Percentiles rank a stretch among this genome's conserved stretches.
Conservation (phyloP, 2,797 vertebrate species). For the Coendou prehensilis region DNA sequence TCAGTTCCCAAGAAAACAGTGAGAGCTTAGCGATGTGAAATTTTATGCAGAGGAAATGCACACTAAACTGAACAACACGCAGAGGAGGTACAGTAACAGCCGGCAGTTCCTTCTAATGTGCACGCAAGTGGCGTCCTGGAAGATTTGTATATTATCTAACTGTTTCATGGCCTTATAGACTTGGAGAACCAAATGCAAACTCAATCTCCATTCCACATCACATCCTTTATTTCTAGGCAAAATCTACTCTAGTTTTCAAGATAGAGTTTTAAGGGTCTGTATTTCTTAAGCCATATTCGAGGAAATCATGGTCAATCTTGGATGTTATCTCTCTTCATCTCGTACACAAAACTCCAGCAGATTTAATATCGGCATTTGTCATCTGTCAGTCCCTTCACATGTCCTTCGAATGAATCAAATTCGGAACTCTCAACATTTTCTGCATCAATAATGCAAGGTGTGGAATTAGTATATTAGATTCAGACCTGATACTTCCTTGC, state of each 20-base stretch:
- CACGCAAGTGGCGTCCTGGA: conserved; percentile 73
- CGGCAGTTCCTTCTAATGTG: conserved; percentile 73
- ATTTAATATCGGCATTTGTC: conserved; percentile 70
- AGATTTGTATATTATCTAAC: conserved; percentile 78
- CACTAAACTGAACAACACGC: conserved; percentile 71
- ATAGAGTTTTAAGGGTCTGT: conserved; percentile 73
- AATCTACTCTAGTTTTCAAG: conserved; percentile 74
- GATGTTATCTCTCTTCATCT: conserved; percentile 81
- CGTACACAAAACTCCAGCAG: conserved; percentile 76
- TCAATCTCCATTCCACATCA: conserved; percentile 74
- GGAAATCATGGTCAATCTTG: conserved; percentile 80
- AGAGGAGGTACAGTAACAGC: conserved; percentile 66
- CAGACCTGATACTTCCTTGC: conserved; percentile 73
- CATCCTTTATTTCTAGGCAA: conserved; percentile 81
- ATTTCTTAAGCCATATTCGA: conserved; percentile 67
- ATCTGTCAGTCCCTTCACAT: conserved; percentile 72
- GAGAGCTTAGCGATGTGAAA: conserved; percentile 72
- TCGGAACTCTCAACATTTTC: conserved; percentile 85
- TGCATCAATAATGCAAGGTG: conserved; percentile 78
- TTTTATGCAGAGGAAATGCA: conserved; percentile 65
- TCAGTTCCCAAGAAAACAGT: conserved; percentile 77
- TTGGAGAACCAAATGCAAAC: conserved; percentile 80
- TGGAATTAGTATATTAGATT: conserved; percentile 77
- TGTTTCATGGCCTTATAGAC: conserved; percentile 67
- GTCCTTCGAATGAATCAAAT: conserved; percentile 82